Percentiles rank a stretch among this genome's conserved stretches.
These are phyloP conservation scores for Okamejei kenojei DNA, from an alignment of 2,797 vertebrate species.

Conservation along the genomic window DNA sequence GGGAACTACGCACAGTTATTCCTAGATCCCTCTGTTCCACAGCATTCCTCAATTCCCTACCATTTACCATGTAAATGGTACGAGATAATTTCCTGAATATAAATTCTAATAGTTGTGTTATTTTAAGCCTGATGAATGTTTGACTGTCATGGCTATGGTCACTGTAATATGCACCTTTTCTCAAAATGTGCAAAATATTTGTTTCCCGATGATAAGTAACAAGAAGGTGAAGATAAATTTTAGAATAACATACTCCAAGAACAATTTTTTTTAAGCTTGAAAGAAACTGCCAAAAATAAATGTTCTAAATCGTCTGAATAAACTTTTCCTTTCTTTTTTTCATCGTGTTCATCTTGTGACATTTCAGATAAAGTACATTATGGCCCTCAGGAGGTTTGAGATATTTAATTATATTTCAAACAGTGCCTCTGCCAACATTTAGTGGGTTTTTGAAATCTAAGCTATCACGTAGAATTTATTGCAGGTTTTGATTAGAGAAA, in stretches of 20 bases:
- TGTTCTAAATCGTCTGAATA: constrained; percentile 8
- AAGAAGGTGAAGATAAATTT: background rate
- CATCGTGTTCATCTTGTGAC: background rate
- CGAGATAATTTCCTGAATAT: background rate
- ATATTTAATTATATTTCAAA: constrained; percentile 21
- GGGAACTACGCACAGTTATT: too few relatives aligned
- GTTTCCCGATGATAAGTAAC: background rate
- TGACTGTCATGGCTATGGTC: background rate
- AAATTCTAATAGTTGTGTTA: too few relatives aligned
- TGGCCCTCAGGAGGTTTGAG: constrained; percentile 9
- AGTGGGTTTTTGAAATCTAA: background rate
- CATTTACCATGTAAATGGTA: too few relatives aligned
- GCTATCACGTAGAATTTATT: constrained; percentile 19
- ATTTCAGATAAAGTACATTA: constrained; percentile 7
- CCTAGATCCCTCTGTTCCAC: too few relatives aligned
- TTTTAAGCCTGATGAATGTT: background rate
- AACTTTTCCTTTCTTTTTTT: background rate
- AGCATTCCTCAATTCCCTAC: too few relatives aligned
- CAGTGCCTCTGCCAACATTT: background rate
- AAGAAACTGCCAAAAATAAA: background rate
- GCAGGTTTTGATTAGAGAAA: constrained; percentile 13
- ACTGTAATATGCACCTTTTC: background rate
- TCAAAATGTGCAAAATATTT: background rate
- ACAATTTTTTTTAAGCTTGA: background rate
- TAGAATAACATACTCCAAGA: background rate